These are phyloP conservation scores for Stegana nigrithorax DNA, from an alignment of 2,888 invertebrate species.

Conservation along the genomic window DNA sequence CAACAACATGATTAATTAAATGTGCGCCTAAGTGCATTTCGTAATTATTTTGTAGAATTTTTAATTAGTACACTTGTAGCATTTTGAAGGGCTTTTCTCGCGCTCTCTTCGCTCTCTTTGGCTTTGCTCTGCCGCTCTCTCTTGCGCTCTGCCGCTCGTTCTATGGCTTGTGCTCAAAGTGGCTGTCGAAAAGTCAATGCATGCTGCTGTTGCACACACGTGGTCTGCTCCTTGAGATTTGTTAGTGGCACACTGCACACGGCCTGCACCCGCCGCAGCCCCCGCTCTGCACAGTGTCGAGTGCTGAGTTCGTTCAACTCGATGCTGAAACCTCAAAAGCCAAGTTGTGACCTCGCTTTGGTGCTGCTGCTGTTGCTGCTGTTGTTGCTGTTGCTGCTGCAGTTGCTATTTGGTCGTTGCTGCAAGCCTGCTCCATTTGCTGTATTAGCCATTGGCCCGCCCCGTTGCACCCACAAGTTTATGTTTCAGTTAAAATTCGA, in stretches of 20 bases:
- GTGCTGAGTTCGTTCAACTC: conserved; percentile 14
- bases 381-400: neutral
- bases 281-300: neutral
- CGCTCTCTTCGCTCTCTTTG: too few relatives aligned
- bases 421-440: conserved; percentile 11
- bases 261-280: neutral
- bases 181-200: too few relatives aligned
- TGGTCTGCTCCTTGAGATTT: too few relatives aligned
- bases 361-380: conserved; percentile 4
- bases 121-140: too few relatives aligned
- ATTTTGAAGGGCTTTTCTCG: too few relatives aligned
- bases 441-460: neutral
- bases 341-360: conserved; percentile 10
- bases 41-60: too few relatives aligned
- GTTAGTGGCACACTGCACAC: too few relatives aligned
- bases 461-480: neutral
- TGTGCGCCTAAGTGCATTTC: neutral
- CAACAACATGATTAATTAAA: neutral
- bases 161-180: too few relatives aligned
- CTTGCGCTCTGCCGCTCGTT: too few relatives aligned
- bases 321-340: neutral
- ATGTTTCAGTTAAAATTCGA: neutral
- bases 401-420: conserved; percentile 2
- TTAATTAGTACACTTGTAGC: too few relatives aligned
- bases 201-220: too few relatives aligned